Conservation (phyloP, 2,797 vertebrate genomes). For the Atherinosoma microstoma region DNA sequence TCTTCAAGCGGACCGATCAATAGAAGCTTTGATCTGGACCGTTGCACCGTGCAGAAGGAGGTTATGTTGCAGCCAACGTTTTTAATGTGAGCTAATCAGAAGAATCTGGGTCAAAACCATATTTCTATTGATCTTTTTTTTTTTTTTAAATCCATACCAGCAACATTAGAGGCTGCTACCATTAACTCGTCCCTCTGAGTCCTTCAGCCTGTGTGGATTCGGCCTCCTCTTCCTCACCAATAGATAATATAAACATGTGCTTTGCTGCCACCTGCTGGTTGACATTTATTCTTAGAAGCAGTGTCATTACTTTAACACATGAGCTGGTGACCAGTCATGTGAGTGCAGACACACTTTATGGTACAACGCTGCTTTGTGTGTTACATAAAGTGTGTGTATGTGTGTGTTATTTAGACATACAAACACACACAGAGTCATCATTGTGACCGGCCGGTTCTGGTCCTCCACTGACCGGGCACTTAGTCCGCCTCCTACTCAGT, state of each 20-base stretch:
- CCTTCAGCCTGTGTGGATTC: conserved; percentile 7
- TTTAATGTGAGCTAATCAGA: neutral
- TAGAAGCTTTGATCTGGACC: conserved; percentile 13
- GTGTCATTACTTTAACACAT: too few relatives aligned
- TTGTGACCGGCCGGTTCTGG: conserved; percentile 53
- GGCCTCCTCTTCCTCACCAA: conserved; percentile 35
- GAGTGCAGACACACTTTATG: conserved; percentile 2
- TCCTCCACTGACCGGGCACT: conserved; percentile 24
- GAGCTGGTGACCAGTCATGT: conserved; percentile 19
- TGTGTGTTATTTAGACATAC: neutral
- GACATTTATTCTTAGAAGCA: neutral
- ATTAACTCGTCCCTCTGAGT: conserved; percentile 20
- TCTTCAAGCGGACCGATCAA: conserved; percentile 5
- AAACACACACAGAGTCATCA: conserved; percentile 64
- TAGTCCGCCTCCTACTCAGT: neutral
- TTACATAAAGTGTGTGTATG: conserved; percentile 35
- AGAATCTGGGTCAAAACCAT: conserved; percentile 10
- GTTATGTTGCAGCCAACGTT: too few relatives aligned
- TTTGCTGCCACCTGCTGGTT: conserved; percentile 88
- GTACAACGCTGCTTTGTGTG: conserved; percentile 44
- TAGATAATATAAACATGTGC: conserved; percentile 50
- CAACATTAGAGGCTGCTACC: neutral
- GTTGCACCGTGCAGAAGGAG: neutral
- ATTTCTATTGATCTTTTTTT: conserved; percentile 6
- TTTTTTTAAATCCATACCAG: neutral